Evolutionary conservation across 2,797 vertebrate species (phyloP), one percentile per base, ranked within the genome.

Genomic region (Xiphophorus birchmanni): DNA sequence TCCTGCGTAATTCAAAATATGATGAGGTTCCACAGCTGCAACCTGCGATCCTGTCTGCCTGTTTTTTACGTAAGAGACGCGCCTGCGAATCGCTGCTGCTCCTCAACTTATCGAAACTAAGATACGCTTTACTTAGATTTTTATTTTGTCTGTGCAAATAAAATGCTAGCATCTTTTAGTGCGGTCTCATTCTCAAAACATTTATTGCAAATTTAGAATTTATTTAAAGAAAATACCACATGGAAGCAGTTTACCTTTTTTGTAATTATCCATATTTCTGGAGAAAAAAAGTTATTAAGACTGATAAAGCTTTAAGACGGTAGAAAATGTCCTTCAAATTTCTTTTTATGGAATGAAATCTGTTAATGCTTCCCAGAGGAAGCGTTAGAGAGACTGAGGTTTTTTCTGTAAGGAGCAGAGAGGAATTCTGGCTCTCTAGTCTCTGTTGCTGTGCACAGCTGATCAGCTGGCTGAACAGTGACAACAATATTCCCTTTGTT

Each of bases 11-110:
- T 87, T 87, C 89, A 86, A 82, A 88, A 83, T 74, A 85, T 84
- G 89, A 91, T 81, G 86, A 82, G 86, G 83, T 91, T 87, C 87
- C 89, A 90, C 90, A 86, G 85, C 87, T 83, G 86, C 80, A 89
- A 80, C 89, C 88, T 63, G 76, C 89, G 78, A 86, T 91, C 88
- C 90, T 81, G 82, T 77, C 9, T 83, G 87, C 87, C 89, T 90
- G 90, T 82, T 8, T 52, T 80, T 92, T 87, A 82, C 80, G 40
- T 85, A 26, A 17, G 72, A 88, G 81, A 88, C 58, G 74, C 79
- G 42, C 60, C 81, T 78, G 18, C 76, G 67, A 71, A 58, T 80
- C 73, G 0, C 78, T 37, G 65, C 76, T 69, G 75, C 50, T 32
- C 71, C 74, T 71, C 9, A 44, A 69, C 76, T 84, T 37, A 73